Conservation (phyloP, 92 coral and sea anemone species). For the Epizoanthus ramosus region DNA sequence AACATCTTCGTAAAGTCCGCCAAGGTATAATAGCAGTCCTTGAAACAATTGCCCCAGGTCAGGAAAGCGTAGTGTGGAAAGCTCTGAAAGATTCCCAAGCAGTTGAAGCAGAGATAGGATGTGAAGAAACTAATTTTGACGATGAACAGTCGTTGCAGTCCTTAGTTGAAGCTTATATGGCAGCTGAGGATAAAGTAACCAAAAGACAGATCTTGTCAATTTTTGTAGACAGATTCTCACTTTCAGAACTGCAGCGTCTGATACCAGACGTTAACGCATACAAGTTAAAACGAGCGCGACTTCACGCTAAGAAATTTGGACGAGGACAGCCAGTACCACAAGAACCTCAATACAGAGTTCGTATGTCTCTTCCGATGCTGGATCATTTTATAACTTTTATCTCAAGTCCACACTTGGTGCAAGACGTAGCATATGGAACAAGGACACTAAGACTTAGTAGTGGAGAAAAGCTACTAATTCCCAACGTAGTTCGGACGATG, state of each 20-base stretch:
- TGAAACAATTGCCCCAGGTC: conserved; percentile 61
- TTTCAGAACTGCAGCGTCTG: too few relatives aligned
- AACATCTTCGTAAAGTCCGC: conserved; percentile 51
- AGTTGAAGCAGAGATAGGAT: conserved; percentile 6
- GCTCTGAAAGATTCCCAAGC: conserved; percentile 34
- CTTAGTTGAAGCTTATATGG: conserved; percentile 54
- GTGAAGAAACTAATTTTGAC: conserved; percentile 1
- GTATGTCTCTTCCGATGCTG: conserved; percentile 47
- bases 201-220: conserved; percentile 57
- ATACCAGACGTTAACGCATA: too few relatives aligned
- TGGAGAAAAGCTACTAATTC: conserved; percentile 55
- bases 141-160: conserved; percentile 44
- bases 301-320: too few relatives aligned
- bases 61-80: conserved; percentile 59
- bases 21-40: conserved; percentile 59
- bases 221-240: not conserved
- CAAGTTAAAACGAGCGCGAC: too few relatives aligned
- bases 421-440: conserved; percentile 62
- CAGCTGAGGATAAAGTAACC: too few relatives aligned
- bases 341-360: conserved; percentile 6
- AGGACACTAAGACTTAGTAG: conserved; percentile 47
- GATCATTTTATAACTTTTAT: conserved; percentile 59
- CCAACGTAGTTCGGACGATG: conserved; percentile 54
- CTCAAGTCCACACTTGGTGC: conserved; percentile 53
- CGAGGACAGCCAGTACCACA: not conserved